Conservation (phyloP, 2,888 invertebrate genomes). For the Heteromurus nitidus region DNA sequence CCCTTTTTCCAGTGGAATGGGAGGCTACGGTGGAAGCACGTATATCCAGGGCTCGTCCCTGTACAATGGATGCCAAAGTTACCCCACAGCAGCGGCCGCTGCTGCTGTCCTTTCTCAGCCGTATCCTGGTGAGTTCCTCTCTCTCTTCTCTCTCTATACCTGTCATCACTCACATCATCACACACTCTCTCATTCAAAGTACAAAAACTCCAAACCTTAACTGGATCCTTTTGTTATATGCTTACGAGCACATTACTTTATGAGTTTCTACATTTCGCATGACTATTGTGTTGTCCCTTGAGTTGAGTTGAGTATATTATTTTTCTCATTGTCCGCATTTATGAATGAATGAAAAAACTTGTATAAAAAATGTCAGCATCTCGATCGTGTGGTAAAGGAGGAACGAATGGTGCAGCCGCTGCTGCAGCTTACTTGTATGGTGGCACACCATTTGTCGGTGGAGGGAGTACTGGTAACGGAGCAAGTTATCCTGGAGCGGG, state of each 20-base stretch:
- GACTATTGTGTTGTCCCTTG: too few species aligned
- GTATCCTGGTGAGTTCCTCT: constrained; percentile 71
- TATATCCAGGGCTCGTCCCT: constrained; percentile 72
- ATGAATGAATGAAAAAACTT: constrained; percentile 2
- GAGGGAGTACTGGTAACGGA: constrained; percentile 31
- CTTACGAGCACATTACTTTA: neutral
- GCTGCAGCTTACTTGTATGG: constrained; percentile 70
- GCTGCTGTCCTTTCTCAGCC: constrained; percentile 73
- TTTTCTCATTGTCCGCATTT: neutral
- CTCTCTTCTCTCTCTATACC: constrained; percentile 51
- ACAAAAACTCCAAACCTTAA: neutral
- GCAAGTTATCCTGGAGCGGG: constrained; percentile 42
- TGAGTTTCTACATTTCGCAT: neutral
- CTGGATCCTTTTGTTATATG: neutral
- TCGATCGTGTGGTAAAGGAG: constrained; percentile 68
- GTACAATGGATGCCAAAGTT: constrained; percentile 73
- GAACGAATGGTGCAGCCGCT: constrained; percentile 59
- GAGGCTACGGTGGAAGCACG: constrained; percentile 71
- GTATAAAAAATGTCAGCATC: constrained; percentile 35
- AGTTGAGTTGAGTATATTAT: too few species aligned
- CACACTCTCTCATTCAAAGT: too few species aligned
- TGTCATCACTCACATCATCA: constrained; percentile 58
- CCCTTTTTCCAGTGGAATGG: constrained; percentile 70
- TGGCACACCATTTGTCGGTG: constrained; percentile 66
- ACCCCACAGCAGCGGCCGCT: constrained; percentile 71